A percentile compares a stretch with the other conserved stretches of the same genome.
Conservation (phyloP, 2,113 vertebrate species). For the Anolis sagrei region DNA sequence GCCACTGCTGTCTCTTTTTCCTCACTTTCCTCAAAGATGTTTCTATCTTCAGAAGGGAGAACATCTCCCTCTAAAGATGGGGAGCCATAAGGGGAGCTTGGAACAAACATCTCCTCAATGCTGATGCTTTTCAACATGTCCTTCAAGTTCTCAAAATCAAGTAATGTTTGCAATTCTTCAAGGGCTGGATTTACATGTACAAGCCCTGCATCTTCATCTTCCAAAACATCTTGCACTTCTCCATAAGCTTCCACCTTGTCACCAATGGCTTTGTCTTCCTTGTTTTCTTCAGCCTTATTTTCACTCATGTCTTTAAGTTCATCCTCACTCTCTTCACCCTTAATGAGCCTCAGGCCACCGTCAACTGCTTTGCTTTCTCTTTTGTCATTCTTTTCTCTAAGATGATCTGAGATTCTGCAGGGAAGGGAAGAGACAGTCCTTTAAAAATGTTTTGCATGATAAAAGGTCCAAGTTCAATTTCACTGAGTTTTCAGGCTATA, state of each 20-base stretch:
- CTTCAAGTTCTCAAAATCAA: constrained; percentile 15
- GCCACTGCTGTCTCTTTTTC: neutral
- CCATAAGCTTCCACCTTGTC: neutral
- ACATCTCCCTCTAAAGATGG: neutral
- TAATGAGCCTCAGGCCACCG: neutral
- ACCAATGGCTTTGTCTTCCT: neutral
- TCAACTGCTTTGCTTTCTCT: neutral
- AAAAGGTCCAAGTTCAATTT: neutral
- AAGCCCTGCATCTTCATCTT: neutral
- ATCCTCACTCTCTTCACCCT: neutral
- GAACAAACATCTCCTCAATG: neutral
- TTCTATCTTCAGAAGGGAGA: neutral
- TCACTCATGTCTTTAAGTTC: neutral
- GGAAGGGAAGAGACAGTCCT: neutral
- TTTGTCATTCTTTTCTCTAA: neutral
- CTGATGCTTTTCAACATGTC: constrained; percentile 18
- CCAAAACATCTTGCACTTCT: neutral
- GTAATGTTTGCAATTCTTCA: neutral
- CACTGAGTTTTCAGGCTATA: neutral
- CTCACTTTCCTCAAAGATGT: neutral
- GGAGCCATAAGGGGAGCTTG: neutral
- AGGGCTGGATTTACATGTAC: neutral
- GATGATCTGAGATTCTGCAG: constrained; percentile 2
- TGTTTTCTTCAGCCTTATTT: neutral
- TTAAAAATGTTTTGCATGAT: neutral